Conservation (phyloP, 2,888 invertebrate genomes). For the Leptodirus hochenwartii region DNA sequence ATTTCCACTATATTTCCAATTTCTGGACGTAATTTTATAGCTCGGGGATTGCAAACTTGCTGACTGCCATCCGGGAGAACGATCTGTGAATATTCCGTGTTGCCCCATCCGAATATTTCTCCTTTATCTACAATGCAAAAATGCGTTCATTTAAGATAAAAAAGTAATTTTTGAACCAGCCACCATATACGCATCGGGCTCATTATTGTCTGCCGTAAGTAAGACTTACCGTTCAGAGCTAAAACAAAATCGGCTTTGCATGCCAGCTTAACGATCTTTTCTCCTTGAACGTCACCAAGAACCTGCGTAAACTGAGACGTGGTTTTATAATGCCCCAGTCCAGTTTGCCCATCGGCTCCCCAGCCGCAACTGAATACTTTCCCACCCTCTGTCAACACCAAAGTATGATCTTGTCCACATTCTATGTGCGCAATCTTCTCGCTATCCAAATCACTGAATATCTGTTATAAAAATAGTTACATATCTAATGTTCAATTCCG, state of each 20-base stretch:
- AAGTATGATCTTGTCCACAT: conserved; percentile 84
- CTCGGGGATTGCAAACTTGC: conserved; percentile 56
- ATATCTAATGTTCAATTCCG: too few species aligned
- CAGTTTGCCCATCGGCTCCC: conserved; percentile 92
- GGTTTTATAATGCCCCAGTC: conserved; percentile 48
- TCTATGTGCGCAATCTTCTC: conserved; percentile 45
- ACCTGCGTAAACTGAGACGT: conserved; percentile 39
- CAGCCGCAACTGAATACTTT: conserved; percentile 79
- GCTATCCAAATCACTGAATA: conserved; percentile 39
- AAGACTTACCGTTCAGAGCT: conserved; percentile 56
- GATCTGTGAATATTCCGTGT: conserved; percentile 83
- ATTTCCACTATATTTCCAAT: conserved; percentile 63
- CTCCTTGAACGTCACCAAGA: conserved; percentile 65
- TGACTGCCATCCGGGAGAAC: conserved; percentile 34
- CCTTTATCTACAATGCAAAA: conserved; percentile 47
- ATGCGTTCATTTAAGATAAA: conserved; percentile 11
- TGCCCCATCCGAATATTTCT: conserved; percentile 93
- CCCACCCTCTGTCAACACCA: conserved; percentile 64
- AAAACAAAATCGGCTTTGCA: conserved; percentile 73
- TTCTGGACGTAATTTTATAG: conserved; percentile 39
- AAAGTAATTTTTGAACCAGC: conserved; percentile 7
- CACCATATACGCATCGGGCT: not conserved
- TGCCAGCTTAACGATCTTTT: conserved; percentile 64
- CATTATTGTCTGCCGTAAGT: conserved; percentile 4
- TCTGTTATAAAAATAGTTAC: too few species aligned